Evolutionary conservation across 2,113 vertebrate species (phyloP).

Genomic region (Leptobrachium leishanense): DNA sequence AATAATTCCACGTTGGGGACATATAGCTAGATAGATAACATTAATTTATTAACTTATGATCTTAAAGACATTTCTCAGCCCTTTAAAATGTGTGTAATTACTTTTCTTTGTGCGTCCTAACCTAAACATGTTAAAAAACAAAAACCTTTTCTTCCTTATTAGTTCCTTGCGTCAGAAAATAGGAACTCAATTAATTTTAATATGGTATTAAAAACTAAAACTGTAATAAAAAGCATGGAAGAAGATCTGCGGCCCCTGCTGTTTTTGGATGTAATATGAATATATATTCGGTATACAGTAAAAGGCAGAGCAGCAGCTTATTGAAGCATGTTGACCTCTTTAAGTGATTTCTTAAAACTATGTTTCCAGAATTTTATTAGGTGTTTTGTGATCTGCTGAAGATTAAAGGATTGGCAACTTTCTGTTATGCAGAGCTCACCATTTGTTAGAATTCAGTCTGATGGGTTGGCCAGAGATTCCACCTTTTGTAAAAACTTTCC

Average conservation of each 20-base stretch:
- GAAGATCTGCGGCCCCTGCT: background rate
- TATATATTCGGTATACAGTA: background rate
- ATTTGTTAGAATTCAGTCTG: slow-evolving; percentile 33
- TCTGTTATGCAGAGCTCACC: slow-evolving; percentile 31
- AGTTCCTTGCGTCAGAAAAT: background rate
- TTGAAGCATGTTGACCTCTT: slow-evolving; percentile 28
- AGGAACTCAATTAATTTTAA: background rate
- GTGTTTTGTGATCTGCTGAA: slow-evolving; percentile 47
- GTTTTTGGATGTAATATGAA: background rate
- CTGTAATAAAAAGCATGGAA: background rate
- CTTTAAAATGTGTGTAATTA: no score
- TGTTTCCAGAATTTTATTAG: slow-evolving; percentile 42
- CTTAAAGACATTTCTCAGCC: no score
- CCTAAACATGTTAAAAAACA: background rate
- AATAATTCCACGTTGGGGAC: no score
- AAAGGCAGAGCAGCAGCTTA: slow-evolving; percentile 11
- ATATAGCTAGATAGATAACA: no score
- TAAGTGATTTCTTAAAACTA: slow-evolving; percentile 37
- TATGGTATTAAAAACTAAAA: background rate
- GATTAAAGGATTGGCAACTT: slow-evolving; percentile 49
- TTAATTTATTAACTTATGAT: no score
- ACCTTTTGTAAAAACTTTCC: slow-evolving; percentile 34
- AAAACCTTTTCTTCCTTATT: background rate
- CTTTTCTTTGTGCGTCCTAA: background rate
- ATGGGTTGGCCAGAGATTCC: slow-evolving; percentile 38